Evolutionary conservation across 2,888 invertebrate species (phyloP).

Genomic region (Mallateleia sp.): DNA sequence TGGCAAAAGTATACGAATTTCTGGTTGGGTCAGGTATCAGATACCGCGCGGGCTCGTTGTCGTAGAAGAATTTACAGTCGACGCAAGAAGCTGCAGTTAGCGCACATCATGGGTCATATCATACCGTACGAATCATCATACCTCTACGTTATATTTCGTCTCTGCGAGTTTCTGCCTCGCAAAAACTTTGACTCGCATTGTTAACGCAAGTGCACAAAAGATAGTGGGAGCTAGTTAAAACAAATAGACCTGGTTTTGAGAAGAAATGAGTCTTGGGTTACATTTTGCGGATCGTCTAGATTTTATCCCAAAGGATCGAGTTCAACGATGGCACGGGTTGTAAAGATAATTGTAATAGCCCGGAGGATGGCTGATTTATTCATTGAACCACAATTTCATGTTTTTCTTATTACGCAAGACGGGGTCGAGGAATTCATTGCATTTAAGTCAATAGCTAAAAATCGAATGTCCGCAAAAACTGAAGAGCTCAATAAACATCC

Average conservation of each 20-base stretch:
- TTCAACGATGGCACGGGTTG: background rate
- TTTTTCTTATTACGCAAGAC: slow-evolving; percentile 28
- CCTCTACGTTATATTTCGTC: slow-evolving; percentile 58
- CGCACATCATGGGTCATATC: slow-evolving; percentile 59
- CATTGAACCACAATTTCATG: background rate
- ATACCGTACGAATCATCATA: slow-evolving; percentile 68
- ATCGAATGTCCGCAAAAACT: slow-evolving; percentile 22
- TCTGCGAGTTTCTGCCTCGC: slow-evolving; percentile 11
- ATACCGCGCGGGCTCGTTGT: slow-evolving; percentile 86
- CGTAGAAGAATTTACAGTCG: slow-evolving; percentile 88
- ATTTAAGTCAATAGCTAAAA: slow-evolving; percentile 2
- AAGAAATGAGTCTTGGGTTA: slow-evolving; percentile 20
- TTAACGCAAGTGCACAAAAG: slow-evolving; percentile 32
- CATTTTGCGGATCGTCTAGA: slow-evolving; percentile 3
- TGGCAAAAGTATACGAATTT: too few relatives aligned
- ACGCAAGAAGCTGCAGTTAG: slow-evolving; percentile 71
- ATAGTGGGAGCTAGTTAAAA: slow-evolving; percentile 32
- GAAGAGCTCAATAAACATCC: slow-evolving; percentile 19
- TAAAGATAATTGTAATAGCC: slow-evolving; percentile 23
- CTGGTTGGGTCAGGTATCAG: too few relatives aligned
- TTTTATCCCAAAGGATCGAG: slow-evolving; percentile 20
- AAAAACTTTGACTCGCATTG: slow-evolving; percentile 53
- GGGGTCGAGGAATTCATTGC: slow-evolving; percentile 19
- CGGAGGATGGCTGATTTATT: slow-evolving; percentile 1
- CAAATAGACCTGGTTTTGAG: slow-evolving; percentile 21